Percentiles rank a stretch among this genome's conserved stretches.
Conservation (phyloP, 2,113 vertebrate genomes). For the Siniperca knerii region DNA sequence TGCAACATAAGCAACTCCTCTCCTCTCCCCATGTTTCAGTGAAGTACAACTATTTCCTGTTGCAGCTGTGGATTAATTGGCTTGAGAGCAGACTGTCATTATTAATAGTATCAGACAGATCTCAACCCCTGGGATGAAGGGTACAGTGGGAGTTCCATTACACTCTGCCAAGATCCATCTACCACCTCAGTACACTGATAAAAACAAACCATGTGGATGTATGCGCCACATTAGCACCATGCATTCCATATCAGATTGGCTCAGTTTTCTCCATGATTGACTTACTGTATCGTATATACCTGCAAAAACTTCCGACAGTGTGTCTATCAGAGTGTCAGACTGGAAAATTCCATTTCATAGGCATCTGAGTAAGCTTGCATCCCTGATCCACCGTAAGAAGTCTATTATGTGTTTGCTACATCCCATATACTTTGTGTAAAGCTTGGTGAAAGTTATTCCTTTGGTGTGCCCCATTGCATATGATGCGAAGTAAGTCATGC, state of each 20-base stretch:
- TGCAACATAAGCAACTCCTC: slow-evolving; percentile 59
- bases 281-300: slow-evolving; percentile 1
- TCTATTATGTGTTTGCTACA: slow-evolving; percentile 26
- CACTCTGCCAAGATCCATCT: slow-evolving; percentile 52
- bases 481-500: background rate
- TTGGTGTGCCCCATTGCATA: background rate
- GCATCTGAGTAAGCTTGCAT: slow-evolving; percentile 15
- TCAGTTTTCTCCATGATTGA: slow-evolving; percentile 14
- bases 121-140: slow-evolving; percentile 43
- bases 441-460: slow-evolving; percentile 16
- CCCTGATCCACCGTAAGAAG: slow-evolving; percentile 28
- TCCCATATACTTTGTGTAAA: slow-evolving; percentile 25
- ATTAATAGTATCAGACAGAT: slow-evolving; percentile 67
- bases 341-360: slow-evolving; percentile 41
- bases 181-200: slow-evolving; percentile 17
- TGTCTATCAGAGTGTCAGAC: slow-evolving; percentile 1
- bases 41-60: slow-evolving; percentile 60
- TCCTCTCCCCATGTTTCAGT: slow-evolving; percentile 11
- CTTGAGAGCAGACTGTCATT: slow-evolving; percentile 54
- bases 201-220: slow-evolving; percentile 48
- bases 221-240: slow-evolving; percentile 13
- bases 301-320: slow-evolving; percentile 10
- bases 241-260: slow-evolving; percentile 22
- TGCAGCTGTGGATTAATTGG: slow-evolving; percentile 64
- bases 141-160: slow-evolving; percentile 52